phyloP scores from a whole-genome alignment of 1,140 invertebrate species.

The Kradibia gibbosae region DNA sequence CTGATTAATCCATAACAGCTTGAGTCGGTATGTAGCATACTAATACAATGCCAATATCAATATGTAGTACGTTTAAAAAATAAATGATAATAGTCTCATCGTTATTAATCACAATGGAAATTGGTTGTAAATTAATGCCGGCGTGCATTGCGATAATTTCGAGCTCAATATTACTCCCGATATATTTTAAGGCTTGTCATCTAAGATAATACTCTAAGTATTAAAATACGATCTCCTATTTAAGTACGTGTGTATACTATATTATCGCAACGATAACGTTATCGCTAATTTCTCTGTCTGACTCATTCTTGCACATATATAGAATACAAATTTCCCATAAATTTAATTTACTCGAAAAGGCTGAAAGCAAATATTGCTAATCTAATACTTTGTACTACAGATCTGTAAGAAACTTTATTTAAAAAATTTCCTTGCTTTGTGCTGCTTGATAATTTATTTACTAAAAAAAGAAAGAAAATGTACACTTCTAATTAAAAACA shows the following conservation, averaged over 20 bases:
- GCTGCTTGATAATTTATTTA: too few species aligned
- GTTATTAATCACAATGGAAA: neutral
- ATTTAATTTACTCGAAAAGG: neutral
- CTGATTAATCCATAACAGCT: neutral
- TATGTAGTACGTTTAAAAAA: neutral
- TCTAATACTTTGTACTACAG: too few species aligned
- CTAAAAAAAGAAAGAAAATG: too few species aligned
- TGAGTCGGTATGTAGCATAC: neutral
- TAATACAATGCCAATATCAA: neutral
- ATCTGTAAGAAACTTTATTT: too few species aligned
- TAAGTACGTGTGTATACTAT: neutral
- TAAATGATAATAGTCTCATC: neutral
- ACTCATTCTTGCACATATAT: neutral
- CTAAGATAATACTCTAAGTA: neutral
- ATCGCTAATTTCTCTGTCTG: neutral
- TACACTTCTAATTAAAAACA: too few species aligned
- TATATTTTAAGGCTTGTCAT: neutral
- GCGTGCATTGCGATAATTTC: neutral
- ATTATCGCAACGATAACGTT: neutral
- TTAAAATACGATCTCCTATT: conserved; percentile 15
- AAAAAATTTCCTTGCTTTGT: too few species aligned
- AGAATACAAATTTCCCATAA: neutral
- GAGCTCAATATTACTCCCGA: neutral
- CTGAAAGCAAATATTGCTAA: too few species aligned
- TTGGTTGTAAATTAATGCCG: neutral